phyloP scores from a whole-genome alignment of 2,888 invertebrate genomes.

The Ophion obscuratus region DNA sequence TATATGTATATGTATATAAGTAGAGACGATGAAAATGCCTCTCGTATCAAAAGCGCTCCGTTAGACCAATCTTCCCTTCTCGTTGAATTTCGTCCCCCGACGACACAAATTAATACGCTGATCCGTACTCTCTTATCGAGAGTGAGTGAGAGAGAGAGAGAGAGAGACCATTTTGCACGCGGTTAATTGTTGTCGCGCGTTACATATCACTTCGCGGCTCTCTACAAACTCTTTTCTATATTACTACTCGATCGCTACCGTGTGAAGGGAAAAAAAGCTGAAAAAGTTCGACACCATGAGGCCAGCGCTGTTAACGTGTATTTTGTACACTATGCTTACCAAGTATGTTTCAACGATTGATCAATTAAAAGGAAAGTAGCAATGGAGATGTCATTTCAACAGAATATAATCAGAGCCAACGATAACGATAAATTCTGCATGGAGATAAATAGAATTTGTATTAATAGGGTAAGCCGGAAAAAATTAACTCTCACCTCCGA shows the following conservation, averaged over 20 bases:
- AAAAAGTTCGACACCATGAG: constrained; percentile 77
- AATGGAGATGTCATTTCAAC: constrained; percentile 14
- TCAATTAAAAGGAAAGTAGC: constrained; percentile 14
- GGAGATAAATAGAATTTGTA: background rate
- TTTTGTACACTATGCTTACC: constrained; percentile 48
- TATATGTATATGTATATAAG: constrained; percentile 16
- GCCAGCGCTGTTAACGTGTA: constrained; percentile 44
- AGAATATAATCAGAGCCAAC: constrained; percentile 7
- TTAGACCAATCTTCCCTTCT: constrained; percentile 17
- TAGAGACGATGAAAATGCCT: constrained; percentile 5
- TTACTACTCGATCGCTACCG: constrained; percentile 71
- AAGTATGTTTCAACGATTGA: constrained; percentile 32
- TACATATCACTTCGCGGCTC: constrained; percentile 14
- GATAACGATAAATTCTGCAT: constrained; percentile 20
- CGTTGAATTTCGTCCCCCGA: constrained; percentile 50
- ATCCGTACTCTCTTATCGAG: constrained; percentile 6
- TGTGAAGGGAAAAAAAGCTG: constrained; percentile 82
- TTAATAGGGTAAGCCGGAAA: background rate
- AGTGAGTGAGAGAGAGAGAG: background rate
- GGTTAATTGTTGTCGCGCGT: constrained; percentile 37
- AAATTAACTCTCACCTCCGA: background rate
- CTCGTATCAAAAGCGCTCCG: constrained; percentile 13
- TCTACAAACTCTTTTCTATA: constrained; percentile 28
- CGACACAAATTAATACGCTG: constrained; percentile 32
- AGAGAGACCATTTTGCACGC: constrained; percentile 10